phyloP scores from a whole-genome alignment of 2,113 vertebrate genomes.

The Aphyosemion australe region DNA sequence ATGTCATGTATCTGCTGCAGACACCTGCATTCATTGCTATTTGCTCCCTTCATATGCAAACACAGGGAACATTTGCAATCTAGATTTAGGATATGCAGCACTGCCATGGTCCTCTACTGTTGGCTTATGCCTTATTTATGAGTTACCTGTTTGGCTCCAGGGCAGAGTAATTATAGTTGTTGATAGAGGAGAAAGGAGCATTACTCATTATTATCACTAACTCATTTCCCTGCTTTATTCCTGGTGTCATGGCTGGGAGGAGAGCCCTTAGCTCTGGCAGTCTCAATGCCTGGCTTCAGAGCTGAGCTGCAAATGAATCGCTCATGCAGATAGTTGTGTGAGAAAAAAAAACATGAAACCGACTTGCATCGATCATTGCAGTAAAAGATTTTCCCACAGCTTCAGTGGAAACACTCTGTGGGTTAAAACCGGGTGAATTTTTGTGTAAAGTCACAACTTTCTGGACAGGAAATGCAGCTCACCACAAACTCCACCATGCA shows the following conservation, averaged over 20 bases:
- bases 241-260: conserved; percentile 31
- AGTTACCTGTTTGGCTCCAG: conserved; percentile 21
- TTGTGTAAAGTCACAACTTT: conserved; percentile 18
- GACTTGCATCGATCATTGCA: conserved; percentile 47
- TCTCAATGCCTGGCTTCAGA: conserved; percentile 11
- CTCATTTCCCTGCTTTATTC: conserved; percentile 24
- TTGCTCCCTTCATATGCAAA: neutral
- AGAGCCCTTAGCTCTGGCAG: conserved; percentile 14
- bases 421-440: conserved; percentile 29
- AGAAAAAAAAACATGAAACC: conserved; percentile 10
- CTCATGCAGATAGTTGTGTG: conserved; percentile 29
- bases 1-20: no score
- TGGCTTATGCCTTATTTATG: conserved; percentile 7
- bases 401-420: conserved; percentile 24
- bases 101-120: conserved; percentile 1
- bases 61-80: neutral
- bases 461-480: conserved; percentile 19
- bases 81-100: neutral
- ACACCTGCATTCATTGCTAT: neutral
- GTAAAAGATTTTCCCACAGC: conserved; percentile 51
- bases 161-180: conserved; percentile 2
- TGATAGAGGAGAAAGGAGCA: neutral
- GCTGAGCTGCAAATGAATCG: conserved; percentile 26
- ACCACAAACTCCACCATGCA: conserved; percentile 1
- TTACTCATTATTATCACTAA: conserved; percentile 22